Evolutionary conservation across 2,888 invertebrate species (phyloP).

Genomic region (Papilio demoleus): DNA sequence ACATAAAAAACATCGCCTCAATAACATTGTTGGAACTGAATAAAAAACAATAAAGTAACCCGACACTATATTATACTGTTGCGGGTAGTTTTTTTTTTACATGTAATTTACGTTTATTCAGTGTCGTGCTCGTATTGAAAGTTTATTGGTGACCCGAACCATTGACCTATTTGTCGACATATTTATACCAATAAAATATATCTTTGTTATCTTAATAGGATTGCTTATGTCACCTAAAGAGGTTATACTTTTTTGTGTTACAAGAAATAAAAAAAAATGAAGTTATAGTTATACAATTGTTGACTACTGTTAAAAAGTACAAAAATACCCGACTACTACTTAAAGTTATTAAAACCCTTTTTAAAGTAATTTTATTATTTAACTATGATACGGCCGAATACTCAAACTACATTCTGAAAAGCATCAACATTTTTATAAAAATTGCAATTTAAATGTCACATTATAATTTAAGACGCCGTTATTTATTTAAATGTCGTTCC

Average conservation of each 20-base stretch:
- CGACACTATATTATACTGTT: constrained; percentile 15
- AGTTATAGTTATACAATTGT: no score
- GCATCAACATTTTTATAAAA: no score
- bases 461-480: no score
- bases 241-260: background rate
- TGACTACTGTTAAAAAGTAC: no score
- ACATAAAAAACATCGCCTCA: background rate
- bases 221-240: background rate
- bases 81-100: constrained; percentile 18
- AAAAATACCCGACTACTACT: no score
- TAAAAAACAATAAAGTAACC: constrained; percentile 12
- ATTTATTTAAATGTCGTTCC: no score
- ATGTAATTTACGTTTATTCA: constrained; percentile 33
- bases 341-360: no score
- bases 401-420: no score
- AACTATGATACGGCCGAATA: no score
- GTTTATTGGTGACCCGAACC: constrained; percentile 12
- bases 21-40: constrained; percentile 21
- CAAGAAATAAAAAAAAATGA: background rate
- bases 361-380: no score
- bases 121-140: constrained; percentile 16
- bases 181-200: background rate
- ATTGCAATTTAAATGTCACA: no score
- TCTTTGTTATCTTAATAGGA: constrained; percentile 5
- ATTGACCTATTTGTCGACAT: background rate